Evolutionary conservation across 2,888 invertebrate species (phyloP), one percentile per base, ranked within the genome.

Genomic region (Pseudococcus jackbeardsleyi): DNA sequence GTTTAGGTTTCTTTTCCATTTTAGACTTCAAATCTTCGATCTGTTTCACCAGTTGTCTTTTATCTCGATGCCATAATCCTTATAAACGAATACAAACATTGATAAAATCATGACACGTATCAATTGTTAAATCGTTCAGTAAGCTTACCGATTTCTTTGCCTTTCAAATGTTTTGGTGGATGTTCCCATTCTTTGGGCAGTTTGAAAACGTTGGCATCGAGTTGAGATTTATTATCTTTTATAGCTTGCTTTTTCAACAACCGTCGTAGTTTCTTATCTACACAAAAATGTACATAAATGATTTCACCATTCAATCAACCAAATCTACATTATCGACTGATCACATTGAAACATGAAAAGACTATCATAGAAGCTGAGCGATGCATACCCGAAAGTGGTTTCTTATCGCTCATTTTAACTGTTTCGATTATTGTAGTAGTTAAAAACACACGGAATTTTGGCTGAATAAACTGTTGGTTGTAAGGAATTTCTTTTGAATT

Each of bases 201-300:
- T 26, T 86, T 86, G 7, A 59, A 17, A 77, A 77, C 87, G 11
- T 1, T 46, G 1, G n/a, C 5, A 9, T 79, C 79, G 0, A 79
- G 1, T 3, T 11, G 9, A n/a, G 50, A 50, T 22, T 33, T 79
- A n/a, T 79, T 54, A 33, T 48, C 77, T 22, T 50, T 46, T 8
- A 77, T 8, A 12, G 77, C 77, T 12, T 87, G 50, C 39, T 87
- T 87, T 17, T 50, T 77, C 54, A 79, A 17, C 48, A 87, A n/a
- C 26, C 87, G 48, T 26, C 87, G 48, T 11, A 87, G 9, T 87
- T 87, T 87, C 46, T 87, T 87, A 50, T 77, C 87, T 87, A 72
- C 39, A 9, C 12, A 72, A 22, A n/a, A 46, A 46, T 59, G n/a
- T 3, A 33, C 26, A 22, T 7, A 7, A 84, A n/a, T 46, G 46